Conservation (phyloP, 2,113 vertebrate species). For the mouse (Mus musculus) region DNA sequence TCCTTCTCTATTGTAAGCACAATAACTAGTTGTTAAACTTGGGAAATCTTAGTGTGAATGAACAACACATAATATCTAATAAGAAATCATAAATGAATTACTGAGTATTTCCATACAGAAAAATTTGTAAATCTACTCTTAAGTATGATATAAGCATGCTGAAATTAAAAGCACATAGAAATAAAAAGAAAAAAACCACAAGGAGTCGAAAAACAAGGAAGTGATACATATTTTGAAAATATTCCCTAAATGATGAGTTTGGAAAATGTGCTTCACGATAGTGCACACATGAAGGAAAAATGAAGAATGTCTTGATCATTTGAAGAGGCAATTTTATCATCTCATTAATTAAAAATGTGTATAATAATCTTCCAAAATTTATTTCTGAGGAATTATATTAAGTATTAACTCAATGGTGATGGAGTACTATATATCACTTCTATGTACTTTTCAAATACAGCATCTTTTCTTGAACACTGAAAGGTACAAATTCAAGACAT, state of each 20-base stretch:
- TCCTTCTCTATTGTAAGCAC: neutral
- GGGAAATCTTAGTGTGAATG: neutral
- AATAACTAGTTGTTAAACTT: constrained; percentile 6
- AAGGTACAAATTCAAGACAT: neutral
- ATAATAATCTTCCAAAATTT: constrained; percentile 65
- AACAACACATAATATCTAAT: neutral
- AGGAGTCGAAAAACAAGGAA: neutral
- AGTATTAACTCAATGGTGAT: constrained; percentile 63
- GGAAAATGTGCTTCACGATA: neutral
- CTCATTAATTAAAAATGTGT: constrained; percentile 46
- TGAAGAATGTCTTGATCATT: neutral
- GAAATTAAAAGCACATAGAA: neutral
- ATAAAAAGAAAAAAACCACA: neutral
- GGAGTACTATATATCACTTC: constrained; percentile 73
- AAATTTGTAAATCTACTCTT: constrained; percentile 33
- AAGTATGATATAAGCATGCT: neutral
- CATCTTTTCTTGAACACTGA: constrained; percentile 61
- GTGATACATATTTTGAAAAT: neutral
- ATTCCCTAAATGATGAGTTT: constrained; percentile 18
- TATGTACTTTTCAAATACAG: constrained; percentile 77
- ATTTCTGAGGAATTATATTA: constrained; percentile 78
- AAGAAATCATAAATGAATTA: neutral
- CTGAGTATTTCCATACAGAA: constrained; percentile 4
- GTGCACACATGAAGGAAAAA: neutral
- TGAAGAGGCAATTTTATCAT: neutral